Evolutionary conservation across 2,888 invertebrate genomes (phyloP).

Genomic region (Cerceris rybyensis): DNA sequence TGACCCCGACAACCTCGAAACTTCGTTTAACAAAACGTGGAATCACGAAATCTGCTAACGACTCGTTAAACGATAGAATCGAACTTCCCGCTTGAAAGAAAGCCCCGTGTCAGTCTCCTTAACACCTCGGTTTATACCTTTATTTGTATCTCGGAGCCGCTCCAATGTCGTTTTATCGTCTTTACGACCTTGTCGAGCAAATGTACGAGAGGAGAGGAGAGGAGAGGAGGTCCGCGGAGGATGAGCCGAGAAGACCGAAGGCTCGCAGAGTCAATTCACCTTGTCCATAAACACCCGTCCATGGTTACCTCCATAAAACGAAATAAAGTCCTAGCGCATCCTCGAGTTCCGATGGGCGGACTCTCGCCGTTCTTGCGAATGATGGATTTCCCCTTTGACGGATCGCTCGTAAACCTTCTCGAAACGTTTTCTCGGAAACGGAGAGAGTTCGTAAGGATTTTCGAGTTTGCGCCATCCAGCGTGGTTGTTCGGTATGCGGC

Average conservation of each 20-base stretch:
- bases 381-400: slow-evolving; percentile 79
- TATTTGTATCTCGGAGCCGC: slow-evolving; percentile 58
- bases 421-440: slow-evolving; percentile 70
- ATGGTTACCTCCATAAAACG: slow-evolving; percentile 73
- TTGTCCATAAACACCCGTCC: slow-evolving; percentile 64
- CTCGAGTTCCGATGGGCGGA: slow-evolving; percentile 68
- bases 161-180: slow-evolving; percentile 65
- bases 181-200: slow-evolving; percentile 65
- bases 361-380: slow-evolving; percentile 73
- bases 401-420: slow-evolving; percentile 77
- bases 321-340: slow-evolving; percentile 62
- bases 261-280: slow-evolving; percentile 54
- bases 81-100: neutral
- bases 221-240: slow-evolving; percentile 29
- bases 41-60: slow-evolving; percentile 11
- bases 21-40: too few species aligned
- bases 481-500: slow-evolving; percentile 31
- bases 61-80: slow-evolving; percentile 4
- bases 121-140: slow-evolving; percentile 52
- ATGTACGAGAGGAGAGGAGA: slow-evolving; percentile 50
- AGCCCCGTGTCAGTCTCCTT: slow-evolving; percentile 19
- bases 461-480: slow-evolving; percentile 23
- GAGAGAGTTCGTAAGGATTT: slow-evolving; percentile 57
- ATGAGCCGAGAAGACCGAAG: slow-evolving; percentile 26
- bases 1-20: too few species aligned